Conservation (phyloP, 2,113 vertebrate genomes). For the Phyllostomus hastatus region DNA sequence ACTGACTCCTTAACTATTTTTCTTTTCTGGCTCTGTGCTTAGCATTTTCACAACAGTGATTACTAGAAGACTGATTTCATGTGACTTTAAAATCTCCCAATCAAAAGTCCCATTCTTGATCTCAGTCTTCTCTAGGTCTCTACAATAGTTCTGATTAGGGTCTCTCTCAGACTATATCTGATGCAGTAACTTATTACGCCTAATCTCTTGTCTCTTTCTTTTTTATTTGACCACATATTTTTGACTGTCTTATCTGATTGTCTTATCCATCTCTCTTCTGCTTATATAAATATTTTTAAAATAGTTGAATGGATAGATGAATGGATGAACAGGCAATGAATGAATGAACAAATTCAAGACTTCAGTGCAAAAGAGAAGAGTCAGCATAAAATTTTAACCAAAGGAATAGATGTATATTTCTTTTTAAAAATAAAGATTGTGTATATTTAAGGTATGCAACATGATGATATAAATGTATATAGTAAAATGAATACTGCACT, state of each 20-base stretch:
- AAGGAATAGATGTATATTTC: neutral
- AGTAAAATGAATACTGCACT: neutral
- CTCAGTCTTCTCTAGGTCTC: neutral
- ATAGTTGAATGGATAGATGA: neutral
- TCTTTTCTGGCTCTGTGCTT: neutral
- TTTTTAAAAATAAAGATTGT: neutral
- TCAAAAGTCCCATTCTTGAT: neutral
- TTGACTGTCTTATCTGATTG: neutral
- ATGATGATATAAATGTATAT: neutral
- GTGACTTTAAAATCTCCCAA: neutral
- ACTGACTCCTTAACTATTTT: neutral
- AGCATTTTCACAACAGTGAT: neutral
- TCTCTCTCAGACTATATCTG: neutral
- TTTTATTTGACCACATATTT: neutral
- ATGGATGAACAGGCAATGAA: too few species aligned
- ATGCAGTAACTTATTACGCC: neutral
- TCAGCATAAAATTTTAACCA: neutral
- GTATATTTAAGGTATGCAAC: neutral
- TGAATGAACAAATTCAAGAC: neutral
- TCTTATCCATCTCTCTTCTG: neutral
- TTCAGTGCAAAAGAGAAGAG: neutral
- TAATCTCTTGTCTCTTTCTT: neutral
- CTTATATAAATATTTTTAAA: neutral
- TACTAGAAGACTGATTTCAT: neutral
- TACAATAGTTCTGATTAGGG: neutral